Percentiles rank a stretch among this genome's conserved stretches.
Evolutionary conservation across 2,888 invertebrate species (phyloP).

Genomic region (Hirtodrosophila duncani): DNA sequence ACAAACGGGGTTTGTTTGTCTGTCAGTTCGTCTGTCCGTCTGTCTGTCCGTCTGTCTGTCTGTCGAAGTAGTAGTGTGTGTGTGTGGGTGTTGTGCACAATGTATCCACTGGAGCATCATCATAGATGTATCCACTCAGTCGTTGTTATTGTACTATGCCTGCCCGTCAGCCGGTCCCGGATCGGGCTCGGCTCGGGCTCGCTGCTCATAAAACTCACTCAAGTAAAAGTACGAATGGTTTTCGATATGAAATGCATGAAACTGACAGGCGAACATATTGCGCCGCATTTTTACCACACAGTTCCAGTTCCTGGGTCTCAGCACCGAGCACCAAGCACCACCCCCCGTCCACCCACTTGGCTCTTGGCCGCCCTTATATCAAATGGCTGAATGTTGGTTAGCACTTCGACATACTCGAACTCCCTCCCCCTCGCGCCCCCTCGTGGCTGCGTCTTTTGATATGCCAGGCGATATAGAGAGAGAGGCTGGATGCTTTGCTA

Average conservation of each 20-base stretch:
- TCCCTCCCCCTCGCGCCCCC: not conserved
- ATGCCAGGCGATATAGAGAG: not conserved
- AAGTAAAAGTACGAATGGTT: slow-evolving; percentile 73
- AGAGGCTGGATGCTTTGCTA: slow-evolving; percentile 16
- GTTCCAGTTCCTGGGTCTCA: slow-evolving; percentile 9
- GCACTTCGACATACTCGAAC: slow-evolving; percentile 42
- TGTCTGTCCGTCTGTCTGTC: not conserved
- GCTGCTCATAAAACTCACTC: slow-evolving; percentile 72
- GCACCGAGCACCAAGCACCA: not conserved
- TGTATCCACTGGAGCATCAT: slow-evolving; percentile 69
- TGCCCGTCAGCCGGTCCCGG: slow-evolving; percentile 2
- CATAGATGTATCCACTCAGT: slow-evolving; percentile 60
- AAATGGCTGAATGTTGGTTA: slow-evolving; percentile 58
- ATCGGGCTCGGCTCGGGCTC: slow-evolving; percentile 44
- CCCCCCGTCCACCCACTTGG: not conserved
- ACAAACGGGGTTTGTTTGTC: slow-evolving; percentile 42
- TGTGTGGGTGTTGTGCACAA: slow-evolving; percentile 42
- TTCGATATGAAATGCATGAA: slow-evolving; percentile 73
- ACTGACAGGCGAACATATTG: slow-evolving; percentile 72
- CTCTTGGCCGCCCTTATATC: slow-evolving; percentile 25
- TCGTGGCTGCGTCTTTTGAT: not conserved
- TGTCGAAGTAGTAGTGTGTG: slow-evolving; percentile 2
- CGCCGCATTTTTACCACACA: slow-evolving; percentile 59
- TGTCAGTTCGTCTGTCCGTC: not conserved
- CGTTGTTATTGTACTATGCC: slow-evolving; percentile 48